Evolutionary conservation across 1,140 invertebrate genomes (phyloP), one percentile per base, ranked within the genome.

Genomic region (Brachystomella parvula): DNA sequence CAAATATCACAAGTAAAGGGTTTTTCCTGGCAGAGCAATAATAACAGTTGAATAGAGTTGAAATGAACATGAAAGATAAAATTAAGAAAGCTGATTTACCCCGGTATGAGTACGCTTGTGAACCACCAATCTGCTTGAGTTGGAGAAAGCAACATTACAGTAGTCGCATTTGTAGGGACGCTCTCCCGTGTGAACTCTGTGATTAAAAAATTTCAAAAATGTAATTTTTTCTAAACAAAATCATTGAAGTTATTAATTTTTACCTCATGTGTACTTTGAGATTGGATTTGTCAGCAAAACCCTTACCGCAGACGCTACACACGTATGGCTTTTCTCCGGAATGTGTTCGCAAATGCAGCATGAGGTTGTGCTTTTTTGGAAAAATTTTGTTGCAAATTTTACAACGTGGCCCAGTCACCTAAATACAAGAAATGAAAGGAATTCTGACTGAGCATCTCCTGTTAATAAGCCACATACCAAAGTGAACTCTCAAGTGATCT

Each of bases 221-320:
- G 30, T 9, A 49, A 63, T 12, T 49, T n/a, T n/a, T n/a, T n/a
- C n/a, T n/a, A n/a, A n/a, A n/a, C n/a, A n/a, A n/a, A n/a, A n/a
- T n/a, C n/a, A n/a, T n/a, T n/a, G 35, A 6, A 39, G 35, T 39
- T 9, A 39, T 39, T 39, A 19, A 19, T 39, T 39, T 39, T 9
- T 53, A 53, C 49, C 70, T 64, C 66, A 68, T 68, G 56, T 72
- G 68, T 0, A 72, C 71, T 61, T 72, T 72, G 21, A 72, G 58
- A 62, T 72, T 72, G 21, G 65, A 67, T 61, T 72, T 71, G 31
- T 72, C 61, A n/a, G 68, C 59, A 66, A 69, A 72, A 15, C 67
- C 84, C 74, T 91, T 92, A 0, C 82, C 82, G 74, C 90, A 93
- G 2, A 85, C 79, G 64, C 89, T 87, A 74, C 90, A 93, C 59